Evolutionary conservation across 2,797 vertebrate species (phyloP).

Genomic region (Tangara arthus): DNA sequence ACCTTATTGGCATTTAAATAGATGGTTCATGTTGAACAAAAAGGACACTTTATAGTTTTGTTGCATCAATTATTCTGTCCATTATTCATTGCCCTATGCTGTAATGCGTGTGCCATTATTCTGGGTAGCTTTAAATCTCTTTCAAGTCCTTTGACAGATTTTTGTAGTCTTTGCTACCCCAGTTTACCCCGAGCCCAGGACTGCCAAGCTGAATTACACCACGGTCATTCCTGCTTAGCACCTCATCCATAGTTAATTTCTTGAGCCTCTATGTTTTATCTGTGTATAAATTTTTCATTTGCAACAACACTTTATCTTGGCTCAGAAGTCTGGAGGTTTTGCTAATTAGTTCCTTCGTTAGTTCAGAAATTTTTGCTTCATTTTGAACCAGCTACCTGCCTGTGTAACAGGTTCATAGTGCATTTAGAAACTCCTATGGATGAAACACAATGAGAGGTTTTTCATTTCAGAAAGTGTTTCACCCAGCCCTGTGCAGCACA

Average conservation of each 20-base stretch:
- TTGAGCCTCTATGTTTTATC: background rate
- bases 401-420: background rate
- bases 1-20: background rate
- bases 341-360: background rate
- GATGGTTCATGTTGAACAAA: background rate
- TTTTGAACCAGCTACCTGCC: background rate
- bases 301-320: slow-evolving; percentile 18
- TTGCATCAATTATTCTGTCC: background rate
- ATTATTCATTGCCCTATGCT: background rate
- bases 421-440: background rate
- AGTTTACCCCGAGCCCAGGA: background rate
- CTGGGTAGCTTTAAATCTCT: background rate
- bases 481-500: background rate
- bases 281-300: slow-evolving; percentile 43
- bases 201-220: slow-evolving; percentile 20
- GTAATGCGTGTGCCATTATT: background rate
- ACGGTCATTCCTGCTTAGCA: background rate
- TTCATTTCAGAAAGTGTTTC: background rate
- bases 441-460: background rate
- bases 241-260: slow-evolving; percentile 50
- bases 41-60: background rate
- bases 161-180: background rate
- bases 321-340: background rate
- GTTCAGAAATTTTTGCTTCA: background rate
- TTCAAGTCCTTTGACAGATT: background rate